Conservation (phyloP, 2,797 vertebrate genomes). For the Paguma larvata region DNA sequence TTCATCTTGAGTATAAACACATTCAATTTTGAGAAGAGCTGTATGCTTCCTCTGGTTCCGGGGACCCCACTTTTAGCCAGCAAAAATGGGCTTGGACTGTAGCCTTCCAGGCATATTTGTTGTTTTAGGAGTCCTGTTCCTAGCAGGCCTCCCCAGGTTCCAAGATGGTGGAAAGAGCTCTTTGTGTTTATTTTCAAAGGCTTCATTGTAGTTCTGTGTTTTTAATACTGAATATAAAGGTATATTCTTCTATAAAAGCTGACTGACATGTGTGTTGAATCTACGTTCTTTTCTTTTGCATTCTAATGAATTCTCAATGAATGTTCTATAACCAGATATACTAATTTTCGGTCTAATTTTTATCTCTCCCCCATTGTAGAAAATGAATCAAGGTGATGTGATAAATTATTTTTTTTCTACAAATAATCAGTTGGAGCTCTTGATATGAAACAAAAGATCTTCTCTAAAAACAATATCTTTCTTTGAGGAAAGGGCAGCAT, state of each 20-base stretch:
- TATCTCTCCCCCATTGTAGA: not conserved
- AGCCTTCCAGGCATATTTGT: too few relatives aligned
- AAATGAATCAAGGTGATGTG: not conserved
- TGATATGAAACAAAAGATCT: constrained; percentile 16
- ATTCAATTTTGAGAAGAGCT: too few relatives aligned
- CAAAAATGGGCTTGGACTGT: too few relatives aligned
- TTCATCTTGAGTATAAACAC: too few relatives aligned
- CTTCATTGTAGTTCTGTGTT: not conserved
- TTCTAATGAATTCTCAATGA: not conserved
- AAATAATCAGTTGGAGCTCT: not conserved
- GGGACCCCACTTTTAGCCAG: too few relatives aligned
- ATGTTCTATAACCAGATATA: not conserved
- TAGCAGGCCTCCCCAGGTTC: too few relatives aligned
- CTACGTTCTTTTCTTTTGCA: not conserved
- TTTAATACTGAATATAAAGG: not conserved
- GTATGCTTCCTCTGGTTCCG: too few relatives aligned
- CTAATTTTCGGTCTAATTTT: not conserved
- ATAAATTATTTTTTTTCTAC: not conserved
- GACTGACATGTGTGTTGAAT: not conserved
- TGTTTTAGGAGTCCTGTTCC: too few relatives aligned
- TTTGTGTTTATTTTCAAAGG: constrained; percentile 21
- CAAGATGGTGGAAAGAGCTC: too few relatives aligned
- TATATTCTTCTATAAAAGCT: constrained; percentile 4
- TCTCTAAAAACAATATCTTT: constrained; percentile 40
- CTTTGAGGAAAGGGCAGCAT: not conserved